These are phyloP conservation scores for Picus viridis DNA, from an alignment of 2,797 vertebrate genomes.

Conservation along the genomic window DNA sequence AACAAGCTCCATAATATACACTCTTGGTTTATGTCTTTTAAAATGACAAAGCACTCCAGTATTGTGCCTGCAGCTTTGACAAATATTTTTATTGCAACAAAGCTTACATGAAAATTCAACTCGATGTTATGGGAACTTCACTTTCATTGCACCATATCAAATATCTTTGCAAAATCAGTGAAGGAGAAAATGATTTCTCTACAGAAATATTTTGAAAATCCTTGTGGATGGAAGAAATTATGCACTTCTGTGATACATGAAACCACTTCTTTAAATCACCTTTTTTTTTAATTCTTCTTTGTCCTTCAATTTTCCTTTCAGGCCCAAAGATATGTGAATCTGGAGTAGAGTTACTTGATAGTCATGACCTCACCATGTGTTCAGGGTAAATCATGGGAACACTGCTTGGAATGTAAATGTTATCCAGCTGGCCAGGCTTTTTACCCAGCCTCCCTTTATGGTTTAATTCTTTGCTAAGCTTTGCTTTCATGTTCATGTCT, in stretches of 20 bases:
- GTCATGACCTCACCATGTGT: slow-evolving; percentile 46
- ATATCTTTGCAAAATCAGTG: slow-evolving; percentile 25
- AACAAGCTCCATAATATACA: background rate
- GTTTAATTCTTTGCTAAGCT: slow-evolving; percentile 21
- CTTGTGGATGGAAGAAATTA: background rate
- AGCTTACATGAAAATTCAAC: slow-evolving; percentile 5
- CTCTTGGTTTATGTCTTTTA: slow-evolving; percentile 17
- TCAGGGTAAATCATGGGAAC: slow-evolving; percentile 53
- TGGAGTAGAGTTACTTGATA: slow-evolving; percentile 35
- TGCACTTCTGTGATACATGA: slow-evolving; percentile 1
- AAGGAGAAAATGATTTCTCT: slow-evolving; percentile 28
- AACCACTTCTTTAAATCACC: slow-evolving; percentile 1
- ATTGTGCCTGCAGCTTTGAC: background rate
- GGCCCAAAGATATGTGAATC: background rate
- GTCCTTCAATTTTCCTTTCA: slow-evolving; percentile 14
- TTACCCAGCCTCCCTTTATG: slow-evolving; percentile 11
- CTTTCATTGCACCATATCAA: slow-evolving; percentile 38
- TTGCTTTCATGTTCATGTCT: slow-evolving; percentile 17
- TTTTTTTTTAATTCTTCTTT: background rate
- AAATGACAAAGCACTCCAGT: background rate
- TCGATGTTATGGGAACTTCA: background rate
- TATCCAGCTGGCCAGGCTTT: slow-evolving; percentile 50
- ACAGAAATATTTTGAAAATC: slow-evolving; percentile 24
- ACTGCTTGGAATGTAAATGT: slow-evolving; percentile 43
- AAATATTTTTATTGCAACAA: slow-evolving; percentile 41